Conservation (phyloP, 2,113 vertebrate species). For the Patagioenas fasciata region DNA sequence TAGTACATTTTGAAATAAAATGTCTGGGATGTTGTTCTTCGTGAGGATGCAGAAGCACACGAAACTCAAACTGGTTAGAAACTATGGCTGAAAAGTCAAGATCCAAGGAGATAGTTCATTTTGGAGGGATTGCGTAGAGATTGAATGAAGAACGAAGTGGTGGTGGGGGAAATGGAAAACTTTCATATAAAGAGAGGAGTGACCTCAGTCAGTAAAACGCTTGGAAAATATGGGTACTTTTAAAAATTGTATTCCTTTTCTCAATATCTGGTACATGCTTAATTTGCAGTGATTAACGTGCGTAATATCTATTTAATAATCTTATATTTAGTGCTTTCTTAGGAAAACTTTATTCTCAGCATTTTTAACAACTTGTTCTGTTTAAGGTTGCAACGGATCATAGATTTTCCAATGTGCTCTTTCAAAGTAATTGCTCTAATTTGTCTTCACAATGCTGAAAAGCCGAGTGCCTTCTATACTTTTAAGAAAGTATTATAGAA, state of each 20-base stretch:
- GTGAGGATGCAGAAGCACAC: neutral
- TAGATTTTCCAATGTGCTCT: neutral
- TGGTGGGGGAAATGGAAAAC: neutral
- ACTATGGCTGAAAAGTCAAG: conserved; percentile 68
- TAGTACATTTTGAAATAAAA: conserved; percentile 17
- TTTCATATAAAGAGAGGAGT: neutral
- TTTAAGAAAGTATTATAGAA: neutral
- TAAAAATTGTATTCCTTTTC: neutral
- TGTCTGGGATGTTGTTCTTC: neutral
- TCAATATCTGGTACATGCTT: neutral
- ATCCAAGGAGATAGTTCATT: conserved; percentile 74
- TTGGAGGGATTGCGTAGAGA: conserved; percentile 59
- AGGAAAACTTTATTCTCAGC: neutral
- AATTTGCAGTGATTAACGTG: neutral
- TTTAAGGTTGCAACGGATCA: neutral
- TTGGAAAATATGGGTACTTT: neutral
- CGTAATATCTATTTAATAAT: neutral
- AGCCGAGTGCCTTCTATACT: neutral
- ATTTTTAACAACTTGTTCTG: neutral
- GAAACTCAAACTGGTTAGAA: conserved; percentile 61
- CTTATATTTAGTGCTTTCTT: neutral
- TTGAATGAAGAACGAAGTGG: neutral
- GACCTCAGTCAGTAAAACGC: neutral
- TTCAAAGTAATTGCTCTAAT: neutral
- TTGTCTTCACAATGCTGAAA: neutral